phyloP scores from a whole-genome alignment of 2,797 vertebrate genomes.

The Aselliscus stoliczkanus region DNA sequence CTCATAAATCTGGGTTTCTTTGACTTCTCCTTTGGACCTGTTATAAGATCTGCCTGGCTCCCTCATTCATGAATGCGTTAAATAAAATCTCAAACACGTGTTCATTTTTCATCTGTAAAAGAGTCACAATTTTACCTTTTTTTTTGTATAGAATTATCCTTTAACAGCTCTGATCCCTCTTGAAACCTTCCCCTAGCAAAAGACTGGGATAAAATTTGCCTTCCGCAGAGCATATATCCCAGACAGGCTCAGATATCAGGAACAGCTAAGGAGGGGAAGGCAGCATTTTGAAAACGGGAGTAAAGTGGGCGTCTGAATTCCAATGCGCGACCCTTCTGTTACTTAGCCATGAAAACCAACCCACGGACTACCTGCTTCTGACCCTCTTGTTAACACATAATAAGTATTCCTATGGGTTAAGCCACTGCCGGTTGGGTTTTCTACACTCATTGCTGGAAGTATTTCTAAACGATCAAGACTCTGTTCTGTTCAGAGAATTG shows the following conservation, averaged over 20 bases:
- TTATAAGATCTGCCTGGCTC: background rate
- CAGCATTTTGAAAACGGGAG: background rate
- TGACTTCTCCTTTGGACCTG: background rate
- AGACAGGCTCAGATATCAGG: background rate
- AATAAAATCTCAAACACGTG: background rate
- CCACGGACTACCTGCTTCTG: background rate
- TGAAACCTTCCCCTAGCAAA: background rate
- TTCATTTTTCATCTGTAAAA: background rate
- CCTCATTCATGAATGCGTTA: background rate
- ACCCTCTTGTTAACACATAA: background rate
- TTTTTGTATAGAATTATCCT: background rate
- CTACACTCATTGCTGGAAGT: background rate
- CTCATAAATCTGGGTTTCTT: background rate
- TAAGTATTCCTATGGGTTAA: background rate
- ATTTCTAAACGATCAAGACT: background rate
- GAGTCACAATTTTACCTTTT: background rate
- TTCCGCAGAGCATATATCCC: background rate
- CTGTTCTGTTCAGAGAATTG: background rate
- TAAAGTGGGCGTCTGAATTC: background rate
- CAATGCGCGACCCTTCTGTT: background rate
- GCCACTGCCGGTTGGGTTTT: background rate
- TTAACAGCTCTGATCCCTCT: background rate
- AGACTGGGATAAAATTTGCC: background rate
- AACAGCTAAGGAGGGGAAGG: background rate
- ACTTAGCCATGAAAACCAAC: background rate